These are phyloP conservation scores for Ricordea florida DNA, from an alignment of 92 coral and sea anemone species.

Conservation along the genomic window DNA sequence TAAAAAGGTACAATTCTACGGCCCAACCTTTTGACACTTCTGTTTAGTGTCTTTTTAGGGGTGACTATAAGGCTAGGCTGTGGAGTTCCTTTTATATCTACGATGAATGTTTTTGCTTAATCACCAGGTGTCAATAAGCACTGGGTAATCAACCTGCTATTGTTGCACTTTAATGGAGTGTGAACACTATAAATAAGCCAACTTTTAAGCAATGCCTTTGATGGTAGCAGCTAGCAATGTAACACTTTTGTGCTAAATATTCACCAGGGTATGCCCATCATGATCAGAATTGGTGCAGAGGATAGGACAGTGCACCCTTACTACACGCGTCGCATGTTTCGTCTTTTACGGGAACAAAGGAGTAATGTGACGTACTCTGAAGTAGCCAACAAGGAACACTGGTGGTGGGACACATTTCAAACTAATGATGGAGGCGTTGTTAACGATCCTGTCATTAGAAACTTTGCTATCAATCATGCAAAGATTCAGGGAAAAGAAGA, in stretches of 20 bases:
- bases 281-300: conserved; percentile 88
- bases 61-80: too few species aligned
- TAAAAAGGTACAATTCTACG: too few species aligned
- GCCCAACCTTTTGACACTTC: too few species aligned
- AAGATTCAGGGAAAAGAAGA: conserved; percentile 44
- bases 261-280: conserved; percentile 80
- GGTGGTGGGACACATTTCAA: conserved; percentile 98
- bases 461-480: conserved; percentile 78
- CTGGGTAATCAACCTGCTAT: too few species aligned
- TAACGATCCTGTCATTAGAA: conserved; percentile 91
- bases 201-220: too few species aligned
- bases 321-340: conserved; percentile 93
- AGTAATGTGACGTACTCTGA: conserved; percentile 92
- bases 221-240: neutral
- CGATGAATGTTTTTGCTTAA: too few species aligned
- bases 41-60: too few species aligned
- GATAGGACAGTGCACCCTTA: conserved; percentile 94
- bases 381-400: conserved; percentile 81
- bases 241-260: neutral
- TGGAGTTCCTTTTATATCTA: too few species aligned
- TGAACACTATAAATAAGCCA: too few species aligned
- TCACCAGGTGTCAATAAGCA: too few species aligned
- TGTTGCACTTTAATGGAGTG: too few species aligned
- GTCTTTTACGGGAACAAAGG: conserved; percentile 81
- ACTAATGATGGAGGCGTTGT: conserved; percentile 98